Evolutionary conservation across 1,140 invertebrate genomes (phyloP).

Genomic region (Centruroides sculpturatus): DNA sequence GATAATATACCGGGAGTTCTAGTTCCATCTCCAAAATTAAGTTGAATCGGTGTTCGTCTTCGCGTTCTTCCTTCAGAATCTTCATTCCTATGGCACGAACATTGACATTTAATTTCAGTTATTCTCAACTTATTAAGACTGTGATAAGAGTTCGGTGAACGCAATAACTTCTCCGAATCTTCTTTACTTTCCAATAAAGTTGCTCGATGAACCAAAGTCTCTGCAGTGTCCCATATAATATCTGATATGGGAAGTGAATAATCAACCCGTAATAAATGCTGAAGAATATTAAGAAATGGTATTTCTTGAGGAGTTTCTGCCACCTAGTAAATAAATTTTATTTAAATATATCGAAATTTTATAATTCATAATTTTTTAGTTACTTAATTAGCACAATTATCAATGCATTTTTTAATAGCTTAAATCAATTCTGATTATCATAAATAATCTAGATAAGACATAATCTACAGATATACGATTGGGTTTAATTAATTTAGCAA

Average conservation of each 20-base stretch:
- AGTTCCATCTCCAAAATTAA: slow-evolving; percentile 1
- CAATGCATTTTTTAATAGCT: no score
- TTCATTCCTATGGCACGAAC: slow-evolving; percentile 12
- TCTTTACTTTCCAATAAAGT: slow-evolving; percentile 71
- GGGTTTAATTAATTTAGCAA: no score
- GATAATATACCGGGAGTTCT: slow-evolving; percentile 14
- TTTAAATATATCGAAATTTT: no score
- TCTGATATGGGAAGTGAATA: slow-evolving; percentile 60
- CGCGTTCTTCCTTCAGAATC: slow-evolving; percentile 2
- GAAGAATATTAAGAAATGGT: slow-evolving; percentile 78
- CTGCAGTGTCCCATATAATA: slow-evolving; percentile 73
- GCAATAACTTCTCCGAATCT: slow-evolving; percentile 61
- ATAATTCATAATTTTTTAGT: no score
- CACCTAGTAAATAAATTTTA: slow-evolving; percentile 41
- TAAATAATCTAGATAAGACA: no score
- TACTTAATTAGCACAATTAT: no score
- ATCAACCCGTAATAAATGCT: slow-evolving; percentile 78
- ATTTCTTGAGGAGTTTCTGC: slow-evolving; percentile 85
- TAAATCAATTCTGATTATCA: no score
- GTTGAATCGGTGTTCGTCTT: slow-evolving; percentile 8
- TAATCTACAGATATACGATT: no score
- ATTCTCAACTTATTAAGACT: slow-evolving; percentile 1
- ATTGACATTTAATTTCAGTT: slow-evolving; percentile 4
- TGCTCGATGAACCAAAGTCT: slow-evolving; percentile 75
- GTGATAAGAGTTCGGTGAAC: slow-evolving; percentile 23